These are phyloP conservation scores for Heteronetta atricapilla DNA, from an alignment of 2,113 vertebrate species.

Conservation along the genomic window DNA sequence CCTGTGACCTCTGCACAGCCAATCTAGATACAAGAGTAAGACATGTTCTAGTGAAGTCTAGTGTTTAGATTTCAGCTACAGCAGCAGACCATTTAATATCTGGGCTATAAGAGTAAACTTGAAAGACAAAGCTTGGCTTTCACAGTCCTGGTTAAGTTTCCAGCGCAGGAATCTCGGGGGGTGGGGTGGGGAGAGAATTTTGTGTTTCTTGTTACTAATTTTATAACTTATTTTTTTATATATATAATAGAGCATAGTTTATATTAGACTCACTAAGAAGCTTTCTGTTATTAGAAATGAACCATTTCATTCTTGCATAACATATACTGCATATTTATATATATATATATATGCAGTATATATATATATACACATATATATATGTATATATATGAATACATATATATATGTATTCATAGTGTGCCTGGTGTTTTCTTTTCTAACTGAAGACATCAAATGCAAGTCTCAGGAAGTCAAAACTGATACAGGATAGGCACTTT, in stretches of 20 bases:
- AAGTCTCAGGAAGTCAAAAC: not conserved
- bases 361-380: too few relatives aligned
- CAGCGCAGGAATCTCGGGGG: not conserved
- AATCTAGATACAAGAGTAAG: not conserved
- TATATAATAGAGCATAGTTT: not conserved
- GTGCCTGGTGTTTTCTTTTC: not conserved
- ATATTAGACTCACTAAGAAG: not conserved
- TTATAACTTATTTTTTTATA: not conserved
- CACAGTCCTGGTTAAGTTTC: not conserved
- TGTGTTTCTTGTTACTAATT: not conserved
- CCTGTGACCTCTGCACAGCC: not conserved
- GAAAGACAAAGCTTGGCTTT: not conserved
- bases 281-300: not conserved
- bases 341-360: too few relatives aligned
- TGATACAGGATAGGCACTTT: not conserved
- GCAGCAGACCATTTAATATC: not conserved
- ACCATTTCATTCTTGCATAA: not conserved
- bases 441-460: not conserved
- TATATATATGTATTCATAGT: rapidly evolving
- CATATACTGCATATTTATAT: not conserved
- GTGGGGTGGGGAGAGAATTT: not conserved
- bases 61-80: not conserved
- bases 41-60: not conserved
- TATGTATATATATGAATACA: too few relatives aligned
- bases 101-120: not conserved